Base-by-base conservation (phyloP, 2,797 vertebrate genomes). In the Pseudomugil tenellus region DNA sequence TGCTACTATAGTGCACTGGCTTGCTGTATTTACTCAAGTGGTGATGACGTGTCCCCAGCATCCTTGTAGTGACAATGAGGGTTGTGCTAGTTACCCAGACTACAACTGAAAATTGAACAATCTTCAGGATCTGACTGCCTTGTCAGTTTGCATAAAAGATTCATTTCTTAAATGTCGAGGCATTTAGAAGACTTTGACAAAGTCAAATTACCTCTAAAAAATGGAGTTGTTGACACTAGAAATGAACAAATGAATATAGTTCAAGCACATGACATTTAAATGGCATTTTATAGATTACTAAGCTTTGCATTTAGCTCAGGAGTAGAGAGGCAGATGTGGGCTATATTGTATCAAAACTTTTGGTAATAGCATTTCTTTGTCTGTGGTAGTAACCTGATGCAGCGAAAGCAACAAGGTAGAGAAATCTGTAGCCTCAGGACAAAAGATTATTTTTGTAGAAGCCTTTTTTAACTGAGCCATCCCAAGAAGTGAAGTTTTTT, bases 101-200 rank as follows among this genome's bases (percentile, higher is more conserved):
- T 55, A 56, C 32, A 67, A 46, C 55, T 64, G 26, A 69, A 84
- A 86, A 53, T 62, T 52, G 78, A 64, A 65, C 54, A 32, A 67
- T 76, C 52, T 75, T 46, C 34, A 66, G 58, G 55, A 65, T 79
- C 59, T 57, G 62, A 74, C 51, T 34, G 41, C 34, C 32, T 81
- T 72, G 77, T 58, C 76, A 70, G 72, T 63, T 84, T 80, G 64
- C 31, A 54, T 70, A 64, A 73, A 79, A 58, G 60, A 80, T 70
- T 70, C 56, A 56, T 66, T 70, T 80, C 48, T 74, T 84, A 90
- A 91, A 92, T 91, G 89, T 91, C 89, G 87, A 85, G 84, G 49
- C 83, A 83, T 89, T 90, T 87, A 78, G 74, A 88, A 79, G 63
- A 62, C 52, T 39, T 67, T 67, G 57, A 41, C 71, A 63, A 84